Evolutionary conservation across 2,113 vertebrate genomes (phyloP), one percentile per base, ranked within the genome.

Genomic region (Promerops cafer): DNA sequence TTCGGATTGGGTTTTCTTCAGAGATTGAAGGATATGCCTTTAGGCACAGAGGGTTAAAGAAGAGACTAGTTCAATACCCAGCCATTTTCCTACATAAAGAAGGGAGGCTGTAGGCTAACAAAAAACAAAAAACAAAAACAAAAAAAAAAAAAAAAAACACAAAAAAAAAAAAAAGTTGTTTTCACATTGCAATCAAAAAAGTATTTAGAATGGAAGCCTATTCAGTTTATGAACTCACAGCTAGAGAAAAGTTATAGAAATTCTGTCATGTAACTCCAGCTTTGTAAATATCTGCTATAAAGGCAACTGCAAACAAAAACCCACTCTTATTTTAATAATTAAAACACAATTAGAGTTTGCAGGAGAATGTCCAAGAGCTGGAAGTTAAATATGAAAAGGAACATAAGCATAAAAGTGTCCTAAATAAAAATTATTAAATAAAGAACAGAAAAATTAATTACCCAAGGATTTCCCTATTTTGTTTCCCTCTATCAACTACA

Each of bases 61-160:
- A 57, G 9, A 65, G 13, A 76, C 57, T 23, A 77, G 7, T 49
- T 64, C 5, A 17, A 44, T 16, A 56, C 5, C 49, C 33, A 83
- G 30, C 3, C 2, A 20, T 40, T 82, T 79, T 37, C 45, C 83
- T 53, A 37, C 6, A 30, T 30, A 42, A 60, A 14, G 16, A 4
- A 87, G 3, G 5, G 24, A 70, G 11, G 6, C 8, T 45, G 11
- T 12, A 39, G 18, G n/a, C 10, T 16, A 37, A 53, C 3, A 31
- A n/a, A 54, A 61, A 53, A 10, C 7, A 2, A 4, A 30, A 27
- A 12, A n/a, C n/a, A 7, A 1, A 2, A 27, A 45, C 6, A 33
- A 49, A 61, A 59, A 56, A 11, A 5, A 1, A 5, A 35, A 7
- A n/a, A 24, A n/a, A 16, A 39, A 52, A 42, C 14, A 12, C 20